Evolutionary conservation across 2,113 vertebrate species (phyloP), one percentile per base, ranked within the genome.

Genomic region (Uria aalge): DNA sequence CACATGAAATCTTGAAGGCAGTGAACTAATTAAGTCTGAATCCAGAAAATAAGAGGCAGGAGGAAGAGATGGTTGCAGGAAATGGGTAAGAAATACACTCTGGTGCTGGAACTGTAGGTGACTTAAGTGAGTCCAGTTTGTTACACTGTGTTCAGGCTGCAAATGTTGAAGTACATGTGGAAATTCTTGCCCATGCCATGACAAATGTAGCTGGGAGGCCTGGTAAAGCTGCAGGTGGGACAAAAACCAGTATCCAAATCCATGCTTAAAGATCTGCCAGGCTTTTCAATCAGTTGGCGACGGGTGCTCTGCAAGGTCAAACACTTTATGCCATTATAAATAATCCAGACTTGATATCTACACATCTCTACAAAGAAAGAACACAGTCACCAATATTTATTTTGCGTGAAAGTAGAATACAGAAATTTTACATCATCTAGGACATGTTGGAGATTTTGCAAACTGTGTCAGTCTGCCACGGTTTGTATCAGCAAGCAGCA

Each of bases 21-120:
- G 29, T 1, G 1, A 75, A 34, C 12, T 73, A 67, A 55, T 32
- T 3, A 52, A 62, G 26, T 68, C 43, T n/a, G 41, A 88, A 69
- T 2, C 5, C 63, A 71, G 22, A 41, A 88, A 66, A 34, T 41
- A n/a, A 38, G n/a, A 62, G 59, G 30, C 5, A 7, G 8, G 27
- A 92, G 14, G 41, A 88, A 23, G 67, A 67, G 32, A 3, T 26
- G 45, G n/a, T 40, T 47, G 22, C 18, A 36, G 9, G 67, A 78
- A 85, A 53, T 34, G 18, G 14, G 8, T 56, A 29, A 38, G n/a
- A 92, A 90, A 73, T 16, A 17, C 0, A 0, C 18, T 1, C 2
- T 48, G 52, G 18, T 50, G 41, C 48, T 92, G 71, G 40, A 80
- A 12, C 36, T 40, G 1, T 30, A 32, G 62, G 48, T 27, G 48